Percentiles rank a stretch among this genome's conserved stretches.
Conservation (phyloP, 2,888 invertebrate genomes). For the Sphaerophoria rueppellii region DNA sequence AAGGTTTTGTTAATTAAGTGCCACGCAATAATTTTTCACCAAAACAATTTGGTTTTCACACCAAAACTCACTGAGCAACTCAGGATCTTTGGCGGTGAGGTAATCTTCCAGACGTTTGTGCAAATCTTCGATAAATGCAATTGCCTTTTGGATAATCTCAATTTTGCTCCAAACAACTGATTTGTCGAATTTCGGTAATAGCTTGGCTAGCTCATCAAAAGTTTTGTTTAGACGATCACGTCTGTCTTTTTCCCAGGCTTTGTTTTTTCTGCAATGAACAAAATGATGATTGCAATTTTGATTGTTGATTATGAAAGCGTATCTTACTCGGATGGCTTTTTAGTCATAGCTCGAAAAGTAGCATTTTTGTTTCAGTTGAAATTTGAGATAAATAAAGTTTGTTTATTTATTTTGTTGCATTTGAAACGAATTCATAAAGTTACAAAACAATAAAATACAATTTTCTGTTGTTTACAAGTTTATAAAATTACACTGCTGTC, state of each 20-base stretch:
- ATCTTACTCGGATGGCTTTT: constrained; percentile 74
- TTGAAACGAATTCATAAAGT: neutral
- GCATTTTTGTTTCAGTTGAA: constrained; percentile 28
- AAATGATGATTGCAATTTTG: neutral
- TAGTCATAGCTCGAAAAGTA: constrained; percentile 71
- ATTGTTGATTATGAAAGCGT: neutral
- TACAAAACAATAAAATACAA: constrained; percentile 3
- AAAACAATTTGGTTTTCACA: neutral
- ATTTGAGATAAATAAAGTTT: constrained; percentile 4
- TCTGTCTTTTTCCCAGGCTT: constrained; percentile 85
- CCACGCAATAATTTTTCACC: neutral
- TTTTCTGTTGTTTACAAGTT: constrained; percentile 60
- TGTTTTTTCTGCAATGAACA: constrained; percentile 75
- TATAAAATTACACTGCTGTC: neutral
- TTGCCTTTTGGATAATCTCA: constrained; percentile 81
- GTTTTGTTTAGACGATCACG: constrained; percentile 83
- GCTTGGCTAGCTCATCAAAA: constrained; percentile 78
- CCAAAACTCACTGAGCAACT: constrained; percentile 72
- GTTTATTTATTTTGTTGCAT: constrained; percentile 31
- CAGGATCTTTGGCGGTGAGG: constrained; percentile 74
- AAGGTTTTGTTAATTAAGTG: constrained; percentile 7
- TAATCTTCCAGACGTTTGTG: constrained; percentile 79
- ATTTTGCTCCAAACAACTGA: constrained; percentile 80
- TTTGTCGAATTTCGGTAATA: constrained; percentile 81
- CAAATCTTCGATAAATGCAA: constrained; percentile 80